Percentiles rank a stretch among this genome's conserved stretches.
Evolutionary conservation across 2,797 vertebrate genomes (phyloP).

Genomic region (Coregonus sp.): DNA sequence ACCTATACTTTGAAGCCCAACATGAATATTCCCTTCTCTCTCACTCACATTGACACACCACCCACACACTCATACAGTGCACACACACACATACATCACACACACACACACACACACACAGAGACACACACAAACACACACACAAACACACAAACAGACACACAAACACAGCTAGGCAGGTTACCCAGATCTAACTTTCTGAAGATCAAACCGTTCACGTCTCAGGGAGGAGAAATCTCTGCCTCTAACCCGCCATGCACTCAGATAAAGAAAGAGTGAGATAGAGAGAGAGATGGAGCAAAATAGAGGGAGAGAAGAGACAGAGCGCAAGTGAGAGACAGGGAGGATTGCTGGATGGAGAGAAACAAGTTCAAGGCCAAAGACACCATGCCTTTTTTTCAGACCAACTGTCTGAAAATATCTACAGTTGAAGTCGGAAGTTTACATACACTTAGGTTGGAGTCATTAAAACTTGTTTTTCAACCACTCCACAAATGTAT

Average conservation of each 20-base stretch:
- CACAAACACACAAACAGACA: constrained; percentile 8
- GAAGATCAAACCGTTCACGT: constrained; percentile 68
- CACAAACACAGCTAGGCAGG: not conserved
- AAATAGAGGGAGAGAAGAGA: not conserved
- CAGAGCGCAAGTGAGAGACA: constrained; percentile 38
- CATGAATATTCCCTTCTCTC: constrained; percentile 7
- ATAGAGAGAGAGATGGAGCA: constrained; percentile 24
- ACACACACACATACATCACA: constrained; percentile 7
- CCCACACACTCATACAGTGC: constrained; percentile 9
- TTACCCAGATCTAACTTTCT: constrained; percentile 62
- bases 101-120: constrained; percentile 18
- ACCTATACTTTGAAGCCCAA: constrained; percentile 8
- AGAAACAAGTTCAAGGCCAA: constrained; percentile 13
- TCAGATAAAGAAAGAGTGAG: not conserved
- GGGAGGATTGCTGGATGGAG: constrained; percentile 25
- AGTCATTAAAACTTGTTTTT: too few relatives aligned
- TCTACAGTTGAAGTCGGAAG: too few relatives aligned
- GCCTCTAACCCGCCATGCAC: constrained; percentile 50
- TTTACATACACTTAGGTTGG: too few relatives aligned
- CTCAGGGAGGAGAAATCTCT: constrained; percentile 67
- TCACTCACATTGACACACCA: constrained; percentile 7
- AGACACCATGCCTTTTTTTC: not conserved
- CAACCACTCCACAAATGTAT: too few relatives aligned
- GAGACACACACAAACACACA: not conserved
- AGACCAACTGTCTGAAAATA: not conserved